Percentiles rank a stretch among this genome's conserved stretches.
Conservation (phyloP, 2,888 invertebrate genomes). For the Maniola hyperantus region DNA sequence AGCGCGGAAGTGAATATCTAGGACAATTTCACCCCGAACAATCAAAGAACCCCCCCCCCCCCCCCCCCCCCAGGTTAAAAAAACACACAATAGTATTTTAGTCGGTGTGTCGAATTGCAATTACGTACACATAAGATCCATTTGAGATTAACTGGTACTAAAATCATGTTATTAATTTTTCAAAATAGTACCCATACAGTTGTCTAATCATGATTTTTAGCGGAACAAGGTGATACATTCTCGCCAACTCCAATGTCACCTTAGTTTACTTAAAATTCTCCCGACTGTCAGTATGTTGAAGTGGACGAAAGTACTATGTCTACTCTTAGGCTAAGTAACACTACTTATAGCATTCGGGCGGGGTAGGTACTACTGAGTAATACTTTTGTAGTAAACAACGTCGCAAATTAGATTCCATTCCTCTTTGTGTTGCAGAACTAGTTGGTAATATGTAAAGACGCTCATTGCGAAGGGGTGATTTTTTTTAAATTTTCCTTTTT, state of each 20-base stretch:
- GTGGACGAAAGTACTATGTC: neutral
- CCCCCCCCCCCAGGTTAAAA: too few relatives aligned
- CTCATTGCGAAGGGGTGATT: slow-evolving; percentile 42
- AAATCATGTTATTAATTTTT: too few relatives aligned
- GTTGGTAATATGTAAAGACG: slow-evolving; percentile 37
- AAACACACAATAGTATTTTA: too few relatives aligned
- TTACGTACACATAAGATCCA: too few relatives aligned
- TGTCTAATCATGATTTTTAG: too few relatives aligned
- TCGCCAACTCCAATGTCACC: neutral
- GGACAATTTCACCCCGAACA: too few relatives aligned
- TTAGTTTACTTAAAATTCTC: neutral
- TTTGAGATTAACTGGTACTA: too few relatives aligned
- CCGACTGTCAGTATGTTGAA: neutral
- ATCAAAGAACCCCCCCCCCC: too few relatives aligned
- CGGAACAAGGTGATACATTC: neutral
- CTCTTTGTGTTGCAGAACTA: slow-evolving; percentile 47
- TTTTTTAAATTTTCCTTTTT: slow-evolving; percentile 32
- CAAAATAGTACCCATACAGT: too few relatives aligned
- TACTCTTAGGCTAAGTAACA: neutral
- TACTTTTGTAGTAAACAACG: slow-evolving; percentile 62
- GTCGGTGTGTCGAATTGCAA: too few relatives aligned
- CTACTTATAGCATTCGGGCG: slow-evolving; percentile 28
- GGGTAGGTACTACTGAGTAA: slow-evolving; percentile 51
- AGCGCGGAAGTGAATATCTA: too few relatives aligned
- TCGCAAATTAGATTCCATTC: slow-evolving; percentile 62